Conservation (phyloP, 2,797 vertebrate genomes). For the Siniperca undulata region DNA sequence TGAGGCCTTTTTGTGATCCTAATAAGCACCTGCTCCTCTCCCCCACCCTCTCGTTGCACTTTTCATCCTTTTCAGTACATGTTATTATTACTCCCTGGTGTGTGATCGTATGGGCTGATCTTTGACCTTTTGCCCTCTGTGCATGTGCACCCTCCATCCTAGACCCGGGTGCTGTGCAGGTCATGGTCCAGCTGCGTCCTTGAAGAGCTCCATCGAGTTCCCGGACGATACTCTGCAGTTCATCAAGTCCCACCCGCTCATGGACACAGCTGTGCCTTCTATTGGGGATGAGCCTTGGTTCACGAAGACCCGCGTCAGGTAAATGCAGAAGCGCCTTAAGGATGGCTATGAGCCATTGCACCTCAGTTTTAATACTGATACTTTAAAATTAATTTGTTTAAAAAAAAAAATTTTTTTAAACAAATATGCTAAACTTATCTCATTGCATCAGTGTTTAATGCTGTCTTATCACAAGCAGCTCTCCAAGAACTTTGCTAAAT, state of each 20-base stretch:
- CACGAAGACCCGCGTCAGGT: slow-evolving; percentile 99
- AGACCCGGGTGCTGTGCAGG: slow-evolving; percentile 97
- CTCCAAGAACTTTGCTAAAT: background rate
- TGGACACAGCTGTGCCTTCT: slow-evolving; percentile 96
- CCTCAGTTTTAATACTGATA: background rate
- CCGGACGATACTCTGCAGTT: slow-evolving; percentile 97
- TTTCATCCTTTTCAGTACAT: slow-evolving; percentile 60
- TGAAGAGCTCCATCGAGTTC: slow-evolving; percentile 96
- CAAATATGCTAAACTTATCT: background rate
- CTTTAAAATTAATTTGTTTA: background rate
- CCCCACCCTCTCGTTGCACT: slow-evolving; percentile 33
- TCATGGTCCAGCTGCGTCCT: slow-evolving; percentile 91
- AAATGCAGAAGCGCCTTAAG: slow-evolving; percentile 29
- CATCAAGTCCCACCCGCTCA: slow-evolving; percentile 98
- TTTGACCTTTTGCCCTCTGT: slow-evolving; percentile 74
- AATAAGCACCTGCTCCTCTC: slow-evolving; percentile 74
- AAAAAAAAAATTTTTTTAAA: background rate
- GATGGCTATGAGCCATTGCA: no score
- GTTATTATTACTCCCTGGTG: slow-evolving; percentile 67
- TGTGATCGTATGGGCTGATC: slow-evolving; percentile 63
- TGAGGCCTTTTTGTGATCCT: slow-evolving; percentile 75
- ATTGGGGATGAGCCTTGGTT: slow-evolving; percentile 96
- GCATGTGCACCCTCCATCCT: slow-evolving; percentile 70
- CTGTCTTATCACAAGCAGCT: background rate
- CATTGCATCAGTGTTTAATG: background rate